Percentiles rank a stretch among this genome's conserved stretches.
Conservation (phyloP, 1,140 invertebrate species). For the Macrocentrus cingulum region DNA sequence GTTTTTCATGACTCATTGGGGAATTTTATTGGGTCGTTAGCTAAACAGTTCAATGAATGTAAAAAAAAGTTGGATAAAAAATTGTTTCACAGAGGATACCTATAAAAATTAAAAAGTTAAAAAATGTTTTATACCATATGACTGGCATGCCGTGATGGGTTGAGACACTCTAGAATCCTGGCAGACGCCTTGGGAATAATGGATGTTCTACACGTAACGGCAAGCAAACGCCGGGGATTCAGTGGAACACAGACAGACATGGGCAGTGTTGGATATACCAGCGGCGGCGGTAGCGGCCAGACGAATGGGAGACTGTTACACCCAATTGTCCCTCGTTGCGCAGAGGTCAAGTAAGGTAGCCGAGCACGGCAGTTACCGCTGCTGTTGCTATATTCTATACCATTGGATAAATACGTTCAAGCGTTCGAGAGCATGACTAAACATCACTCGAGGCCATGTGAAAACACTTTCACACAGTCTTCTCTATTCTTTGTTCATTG, state of each 20-base stretch:
- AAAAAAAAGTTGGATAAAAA: no score
- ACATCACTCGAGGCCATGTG: slow-evolving; percentile 10
- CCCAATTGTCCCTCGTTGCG: slow-evolving; percentile 59
- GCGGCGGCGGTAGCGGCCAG: slow-evolving; percentile 31
- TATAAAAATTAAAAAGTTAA: no score
- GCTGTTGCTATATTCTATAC: no score
- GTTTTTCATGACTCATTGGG: no score
- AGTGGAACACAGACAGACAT: slow-evolving; percentile 49
- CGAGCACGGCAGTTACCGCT: slow-evolving; percentile 42
- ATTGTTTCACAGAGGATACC: no score
- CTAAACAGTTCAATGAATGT: no score
- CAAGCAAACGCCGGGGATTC: slow-evolving; percentile 47
- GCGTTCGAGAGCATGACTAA: background rate
- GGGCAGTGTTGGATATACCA: slow-evolving; percentile 19
- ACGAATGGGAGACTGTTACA: slow-evolving; percentile 57
- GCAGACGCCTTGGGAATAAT: slow-evolving; percentile 31
- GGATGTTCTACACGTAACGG: slow-evolving; percentile 45
- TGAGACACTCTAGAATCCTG: no score
- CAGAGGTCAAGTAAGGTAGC: slow-evolving; percentile 58
- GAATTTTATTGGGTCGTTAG: no score
- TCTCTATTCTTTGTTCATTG: background rate
- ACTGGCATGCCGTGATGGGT: no score
- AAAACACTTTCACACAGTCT: slow-evolving; percentile 6
- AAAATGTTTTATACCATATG: no score
- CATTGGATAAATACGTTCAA: slow-evolving; percentile 20